Conservation (phyloP, 2,113 vertebrate genomes). For the Chroicocephalus ridibundus region DNA sequence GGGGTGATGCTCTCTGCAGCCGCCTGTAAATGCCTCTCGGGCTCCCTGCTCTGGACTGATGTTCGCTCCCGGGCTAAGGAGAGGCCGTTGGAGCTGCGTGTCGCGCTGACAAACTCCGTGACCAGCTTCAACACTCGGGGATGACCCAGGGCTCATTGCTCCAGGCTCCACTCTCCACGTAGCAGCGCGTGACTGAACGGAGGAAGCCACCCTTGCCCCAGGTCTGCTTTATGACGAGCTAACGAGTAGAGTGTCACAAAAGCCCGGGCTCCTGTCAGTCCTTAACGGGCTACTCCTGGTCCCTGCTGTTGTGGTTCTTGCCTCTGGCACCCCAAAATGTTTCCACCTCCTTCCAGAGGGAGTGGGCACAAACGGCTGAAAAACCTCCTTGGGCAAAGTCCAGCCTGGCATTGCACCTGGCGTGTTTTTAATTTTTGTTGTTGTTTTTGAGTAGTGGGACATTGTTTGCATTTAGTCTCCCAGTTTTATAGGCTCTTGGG, state of each 20-base stretch:
- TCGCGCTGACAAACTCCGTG: accelerated
- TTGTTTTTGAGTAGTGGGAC: not conserved
- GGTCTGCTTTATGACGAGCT: not conserved
- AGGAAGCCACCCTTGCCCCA: not conserved
- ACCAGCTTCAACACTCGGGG: accelerated
- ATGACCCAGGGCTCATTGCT: not conserved
- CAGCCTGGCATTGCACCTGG: not conserved
- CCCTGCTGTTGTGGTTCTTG: not conserved
- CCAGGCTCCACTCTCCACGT: not conserved
- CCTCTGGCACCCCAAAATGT: not conserved
- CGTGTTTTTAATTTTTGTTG: not conserved
- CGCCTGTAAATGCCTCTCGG: accelerated
- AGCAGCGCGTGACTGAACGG: not conserved
- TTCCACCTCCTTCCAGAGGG: not conserved
- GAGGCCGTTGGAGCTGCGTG: not conserved
- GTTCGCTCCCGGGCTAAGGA: not conserved
- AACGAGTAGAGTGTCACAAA: not conserved
- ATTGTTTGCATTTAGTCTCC: not conserved
- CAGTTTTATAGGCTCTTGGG: not conserved
- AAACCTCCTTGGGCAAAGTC: not conserved
- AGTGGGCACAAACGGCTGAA: not conserved
- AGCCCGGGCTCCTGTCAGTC: not conserved
- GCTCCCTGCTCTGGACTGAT: accelerated
- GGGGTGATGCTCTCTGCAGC: not conserved
- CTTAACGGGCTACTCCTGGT: no score